Conservation (phyloP, 2,888 invertebrate genomes). For the Drosophila tanythrix region DNA sequence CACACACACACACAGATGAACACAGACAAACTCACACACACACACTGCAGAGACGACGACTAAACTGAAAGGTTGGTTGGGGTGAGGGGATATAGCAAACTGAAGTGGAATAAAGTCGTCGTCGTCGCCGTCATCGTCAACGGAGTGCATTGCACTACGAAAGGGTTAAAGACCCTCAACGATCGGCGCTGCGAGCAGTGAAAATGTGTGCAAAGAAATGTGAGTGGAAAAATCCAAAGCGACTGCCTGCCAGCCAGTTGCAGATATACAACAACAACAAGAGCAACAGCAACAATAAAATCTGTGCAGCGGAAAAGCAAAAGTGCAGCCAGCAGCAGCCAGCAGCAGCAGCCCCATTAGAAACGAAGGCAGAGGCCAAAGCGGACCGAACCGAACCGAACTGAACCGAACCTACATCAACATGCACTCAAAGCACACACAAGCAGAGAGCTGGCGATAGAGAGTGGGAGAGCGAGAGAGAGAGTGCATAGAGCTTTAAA, state of each 20-base stretch:
- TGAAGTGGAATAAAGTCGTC: constrained; percentile 49
- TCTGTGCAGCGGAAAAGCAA: constrained; percentile 77
- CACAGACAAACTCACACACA: constrained; percentile 22
- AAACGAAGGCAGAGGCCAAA: constrained; percentile 47
- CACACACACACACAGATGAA: constrained; percentile 36
- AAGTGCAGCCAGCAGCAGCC: constrained; percentile 61
- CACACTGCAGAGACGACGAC: constrained; percentile 1
- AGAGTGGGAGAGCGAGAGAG: constrained; percentile 17
- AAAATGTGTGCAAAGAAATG: constrained; percentile 69
- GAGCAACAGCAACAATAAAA: constrained; percentile 16
- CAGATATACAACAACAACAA: constrained; percentile 32
- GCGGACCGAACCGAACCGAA: constrained; percentile 53
- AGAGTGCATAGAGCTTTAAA: constrained; percentile 28
- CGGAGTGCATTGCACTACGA: constrained; percentile 80
- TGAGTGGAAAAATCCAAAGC: constrained; percentile 74
- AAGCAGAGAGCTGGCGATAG: constrained; percentile 21
- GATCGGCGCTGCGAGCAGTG: constrained; percentile 46
- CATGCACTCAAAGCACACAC: constrained; percentile 30
- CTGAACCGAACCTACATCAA: constrained; percentile 73
- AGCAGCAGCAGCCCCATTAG: constrained; percentile 61
- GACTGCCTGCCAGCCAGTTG: constrained; percentile 31
- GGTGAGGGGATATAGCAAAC: constrained; percentile 15
- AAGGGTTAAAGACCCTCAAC: constrained; percentile 83
- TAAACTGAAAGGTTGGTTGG: constrained; percentile 39
- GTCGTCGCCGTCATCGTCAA: constrained; percentile 45